Evolutionary conservation across 1,140 invertebrate genomes (phyloP).

Genomic region (Drosophila ambigua): DNA sequence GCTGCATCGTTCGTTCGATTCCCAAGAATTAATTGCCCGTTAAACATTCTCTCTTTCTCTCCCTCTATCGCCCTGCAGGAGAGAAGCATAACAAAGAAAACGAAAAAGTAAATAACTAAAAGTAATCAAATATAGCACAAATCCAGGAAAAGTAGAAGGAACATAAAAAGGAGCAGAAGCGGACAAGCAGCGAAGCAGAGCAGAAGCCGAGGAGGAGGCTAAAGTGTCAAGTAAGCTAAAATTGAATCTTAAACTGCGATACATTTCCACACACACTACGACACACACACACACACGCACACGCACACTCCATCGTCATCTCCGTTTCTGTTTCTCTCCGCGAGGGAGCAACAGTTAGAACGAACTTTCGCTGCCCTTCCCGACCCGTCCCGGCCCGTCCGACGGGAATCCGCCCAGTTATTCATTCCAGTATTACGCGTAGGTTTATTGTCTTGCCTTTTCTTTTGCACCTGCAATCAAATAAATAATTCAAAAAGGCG

Average conservation of each 20-base stretch:
- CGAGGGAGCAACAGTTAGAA: constrained; percentile 7
- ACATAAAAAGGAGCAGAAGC: neutral
- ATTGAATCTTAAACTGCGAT: constrained; percentile 83
- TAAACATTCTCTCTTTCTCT: constrained; percentile 16
- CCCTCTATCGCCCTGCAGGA: constrained; percentile 22
- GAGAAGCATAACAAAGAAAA: constrained; percentile 16
- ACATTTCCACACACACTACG: constrained; percentile 68
- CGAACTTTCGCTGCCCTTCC: neutral
- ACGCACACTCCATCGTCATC: constrained; percentile 1
- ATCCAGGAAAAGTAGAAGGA: constrained; percentile 17
- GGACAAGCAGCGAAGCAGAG: neutral
- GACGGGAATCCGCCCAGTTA: constrained; percentile 1
- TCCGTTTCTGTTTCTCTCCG: no score
- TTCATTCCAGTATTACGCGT: constrained; percentile 4
- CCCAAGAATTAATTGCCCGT: constrained; percentile 54
- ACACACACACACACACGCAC: neutral
- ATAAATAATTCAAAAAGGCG: constrained; percentile 58
- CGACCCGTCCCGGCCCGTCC: neutral
- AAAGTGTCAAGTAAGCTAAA: constrained; percentile 78
- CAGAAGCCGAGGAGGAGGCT: constrained; percentile 36
- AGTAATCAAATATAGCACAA: constrained; percentile 62
- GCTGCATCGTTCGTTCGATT: constrained; percentile 11
- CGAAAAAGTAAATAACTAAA: constrained; percentile 64
- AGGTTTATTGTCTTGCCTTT: constrained; percentile 16
- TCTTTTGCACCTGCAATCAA: constrained; percentile 38